These are phyloP conservation scores for Habrosyne pyritoides DNA, from an alignment of 2,888 invertebrate genomes.

Conservation along the genomic window DNA sequence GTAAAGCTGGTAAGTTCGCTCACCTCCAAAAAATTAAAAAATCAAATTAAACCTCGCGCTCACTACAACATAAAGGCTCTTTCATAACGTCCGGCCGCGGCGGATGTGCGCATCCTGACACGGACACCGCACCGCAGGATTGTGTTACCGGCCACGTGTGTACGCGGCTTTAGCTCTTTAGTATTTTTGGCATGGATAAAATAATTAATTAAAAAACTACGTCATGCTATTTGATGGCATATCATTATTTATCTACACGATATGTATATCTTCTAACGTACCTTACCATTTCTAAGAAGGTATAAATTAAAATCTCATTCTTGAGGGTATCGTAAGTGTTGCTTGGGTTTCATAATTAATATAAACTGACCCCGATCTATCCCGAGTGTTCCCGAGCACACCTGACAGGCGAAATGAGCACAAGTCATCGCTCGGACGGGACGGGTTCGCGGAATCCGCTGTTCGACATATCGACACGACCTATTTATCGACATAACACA, in stretches of 20 bases:
- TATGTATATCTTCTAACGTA: no score
- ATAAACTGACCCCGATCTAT: neutral
- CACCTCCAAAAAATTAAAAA: constrained; percentile 1
- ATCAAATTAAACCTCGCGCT: neutral
- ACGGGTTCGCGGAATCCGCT: constrained; percentile 3
- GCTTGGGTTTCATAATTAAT: no score
- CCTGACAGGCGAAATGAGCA: constrained; percentile 1
- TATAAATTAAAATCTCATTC: no score
- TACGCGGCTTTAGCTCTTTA: neutral
- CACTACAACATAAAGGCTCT: constrained; percentile 39
- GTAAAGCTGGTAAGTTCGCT: neutral
- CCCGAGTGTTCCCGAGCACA: neutral
- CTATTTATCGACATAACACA: neutral
- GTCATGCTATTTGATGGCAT: no score
- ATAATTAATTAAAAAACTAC: neutral
- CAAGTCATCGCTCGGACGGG: neutral
- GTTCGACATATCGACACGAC: constrained; percentile 2
- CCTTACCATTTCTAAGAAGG: no score
- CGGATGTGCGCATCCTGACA: constrained; percentile 54
- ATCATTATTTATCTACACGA: no score
- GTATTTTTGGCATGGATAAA: neutral
- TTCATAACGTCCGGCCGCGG: constrained; percentile 47
- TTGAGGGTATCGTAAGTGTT: no score
- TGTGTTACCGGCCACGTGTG: constrained; percentile 12
- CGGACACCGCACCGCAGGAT: constrained; percentile 11